phyloP scores from a whole-genome alignment of 35 echinoderm and acorn worm species.

The Lytechinus pictus region DNA sequence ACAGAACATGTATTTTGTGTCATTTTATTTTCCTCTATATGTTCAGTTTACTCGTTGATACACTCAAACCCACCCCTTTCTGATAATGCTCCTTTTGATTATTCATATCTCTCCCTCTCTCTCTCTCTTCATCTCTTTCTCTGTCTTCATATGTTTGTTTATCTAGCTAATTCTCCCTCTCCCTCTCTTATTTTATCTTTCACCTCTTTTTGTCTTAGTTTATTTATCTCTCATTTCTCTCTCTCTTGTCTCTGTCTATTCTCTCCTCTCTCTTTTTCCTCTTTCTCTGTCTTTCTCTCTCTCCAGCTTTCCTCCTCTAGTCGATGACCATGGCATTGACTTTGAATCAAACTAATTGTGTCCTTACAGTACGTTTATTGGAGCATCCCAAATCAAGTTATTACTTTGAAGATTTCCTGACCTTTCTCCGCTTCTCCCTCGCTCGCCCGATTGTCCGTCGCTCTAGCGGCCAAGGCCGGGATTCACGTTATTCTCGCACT shows the following conservation, averaged over 20 bases:
- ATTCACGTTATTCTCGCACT: not conserved
- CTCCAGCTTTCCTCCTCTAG: not conserved
- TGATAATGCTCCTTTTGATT: too few relatives aligned
- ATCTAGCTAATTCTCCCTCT: not conserved
- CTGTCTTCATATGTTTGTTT: not conserved
- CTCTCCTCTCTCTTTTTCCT: not conserved
- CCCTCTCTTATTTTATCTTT: not conserved
- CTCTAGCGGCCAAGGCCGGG: not conserved
- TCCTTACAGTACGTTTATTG: conserved; percentile 12
- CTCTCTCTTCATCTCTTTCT: not conserved
- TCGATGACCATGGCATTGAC: conserved; percentile 4
- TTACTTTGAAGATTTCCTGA: conserved; percentile 24
- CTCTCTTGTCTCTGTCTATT: not conserved
- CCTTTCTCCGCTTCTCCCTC: not conserved
- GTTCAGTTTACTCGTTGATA: too few relatives aligned
- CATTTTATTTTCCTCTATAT: too few relatives aligned
- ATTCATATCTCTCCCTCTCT: not conserved
- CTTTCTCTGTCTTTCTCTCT: not conserved
- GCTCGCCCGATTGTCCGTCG: not conserved
- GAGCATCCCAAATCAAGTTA: conserved; percentile 42
- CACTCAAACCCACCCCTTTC: too few relatives aligned
- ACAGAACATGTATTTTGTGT: too few relatives aligned
- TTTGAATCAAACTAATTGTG: conserved; percentile 4
- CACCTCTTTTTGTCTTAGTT: too few relatives aligned
- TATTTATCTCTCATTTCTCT: not conserved